These are phyloP conservation scores for Achlya flavicornis DNA, from an alignment of 2,888 invertebrate genomes.

Conservation along the genomic window DNA sequence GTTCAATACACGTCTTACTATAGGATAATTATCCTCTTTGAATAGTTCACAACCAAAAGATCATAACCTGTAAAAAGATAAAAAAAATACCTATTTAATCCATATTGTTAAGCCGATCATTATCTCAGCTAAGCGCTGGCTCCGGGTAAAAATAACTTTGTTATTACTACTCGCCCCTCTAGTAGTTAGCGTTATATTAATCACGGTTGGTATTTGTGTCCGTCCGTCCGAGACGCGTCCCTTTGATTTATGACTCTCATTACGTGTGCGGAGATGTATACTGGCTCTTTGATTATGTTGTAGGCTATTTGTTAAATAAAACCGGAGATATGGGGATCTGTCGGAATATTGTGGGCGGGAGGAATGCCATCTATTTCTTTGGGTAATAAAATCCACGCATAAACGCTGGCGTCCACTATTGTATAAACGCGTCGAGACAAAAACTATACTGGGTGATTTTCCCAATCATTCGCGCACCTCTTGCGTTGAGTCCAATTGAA, in stretches of 20 bases:
- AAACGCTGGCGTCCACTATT: neutral
- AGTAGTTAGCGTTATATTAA: slow-evolving; percentile 52
- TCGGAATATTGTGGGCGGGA: neutral
- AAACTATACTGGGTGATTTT: no score
- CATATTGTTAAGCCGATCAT: slow-evolving; percentile 7
- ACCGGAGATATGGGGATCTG: neutral
- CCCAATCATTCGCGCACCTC: no score
- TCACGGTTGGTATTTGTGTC: slow-evolving; percentile 57
- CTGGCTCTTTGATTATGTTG: neutral
- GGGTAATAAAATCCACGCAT: neutral
- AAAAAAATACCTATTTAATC: no score
- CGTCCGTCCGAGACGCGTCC: slow-evolving; percentile 48
- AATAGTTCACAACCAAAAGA: neutral
- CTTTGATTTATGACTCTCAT: slow-evolving; percentile 68
- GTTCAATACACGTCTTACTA: no score
- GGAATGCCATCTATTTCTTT: neutral
- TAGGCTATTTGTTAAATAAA: slow-evolving; percentile 1
- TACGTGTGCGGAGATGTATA: slow-evolving; percentile 29
- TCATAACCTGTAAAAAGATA: neutral
- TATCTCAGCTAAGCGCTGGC: neutral
- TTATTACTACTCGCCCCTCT: slow-evolving; percentile 5
- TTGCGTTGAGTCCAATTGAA: no score
- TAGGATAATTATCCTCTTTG: no score
- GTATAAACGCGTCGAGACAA: no score
- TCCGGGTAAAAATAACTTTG: slow-evolving; percentile 10